Base-by-base conservation (phyloP, 2,888 invertebrate genomes). In the Cryptocephalus primarius region DNA sequence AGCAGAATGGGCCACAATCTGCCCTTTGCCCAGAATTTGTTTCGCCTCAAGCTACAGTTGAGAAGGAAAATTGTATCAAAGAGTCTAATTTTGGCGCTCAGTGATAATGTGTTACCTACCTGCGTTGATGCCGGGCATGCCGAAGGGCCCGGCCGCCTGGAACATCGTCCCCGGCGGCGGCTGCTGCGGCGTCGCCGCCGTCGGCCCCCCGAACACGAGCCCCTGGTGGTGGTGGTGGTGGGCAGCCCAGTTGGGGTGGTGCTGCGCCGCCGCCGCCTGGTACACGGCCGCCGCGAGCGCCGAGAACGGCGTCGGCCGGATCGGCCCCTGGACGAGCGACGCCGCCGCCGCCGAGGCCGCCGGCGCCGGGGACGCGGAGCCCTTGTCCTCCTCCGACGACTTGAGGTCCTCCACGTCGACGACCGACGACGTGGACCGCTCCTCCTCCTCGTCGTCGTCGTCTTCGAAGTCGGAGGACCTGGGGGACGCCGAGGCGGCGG, bases 381-480 rank as follows among this genome's bases (percentile, higher is more conserved):
- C 63, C 55, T 71, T 6, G 22, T 22, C 22, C 3, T 22, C 22
- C 3, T 22, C 22, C 22, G 22, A 4, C 22, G 78, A 77, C 60
- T 80, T 80, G 61, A 86, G 71, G 60, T 87, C 88, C 66, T 87
- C 88, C 10, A 88, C 87, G 64, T 88, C 88, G 10, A 88, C 86
- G 61, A 83, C 76, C 42, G 82, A 82, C 55, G 79, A 80, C 22
- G 22, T 22, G 3, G n/a, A n/a, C n/a, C n/a, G n/a, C n/a, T n/a
- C n/a, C n/a, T n/a, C 36, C 53, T 76, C 82, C 50, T 80, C 80
- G 47, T 85, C 83, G 8, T 83, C 82, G 60, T 86, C 82, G 61
- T 79, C 79, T 49, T 80, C 79, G 47, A 79, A 80, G 44, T 83
- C 82, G 43, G 82, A 82, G 43, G 79, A 79, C 34, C 12, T 13